Conservation (phyloP, 2,113 vertebrate species). For the Gila orcuttii region DNA sequence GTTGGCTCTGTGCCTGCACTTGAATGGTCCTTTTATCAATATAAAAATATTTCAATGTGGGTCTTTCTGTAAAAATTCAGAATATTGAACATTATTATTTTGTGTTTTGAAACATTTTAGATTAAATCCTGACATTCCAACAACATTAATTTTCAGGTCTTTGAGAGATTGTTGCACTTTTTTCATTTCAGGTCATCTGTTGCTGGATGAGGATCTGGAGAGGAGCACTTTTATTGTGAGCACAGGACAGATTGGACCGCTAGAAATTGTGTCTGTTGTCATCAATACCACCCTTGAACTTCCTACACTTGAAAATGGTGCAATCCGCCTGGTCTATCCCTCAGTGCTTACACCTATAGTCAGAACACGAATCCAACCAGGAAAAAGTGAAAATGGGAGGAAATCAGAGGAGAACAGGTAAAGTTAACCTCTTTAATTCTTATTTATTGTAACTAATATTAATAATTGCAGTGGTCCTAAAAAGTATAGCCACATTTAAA, state of each 20-base stretch:
- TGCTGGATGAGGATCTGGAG: slow-evolving; percentile 89
- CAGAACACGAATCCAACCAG: slow-evolving; percentile 62
- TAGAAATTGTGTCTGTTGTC: slow-evolving; percentile 84
- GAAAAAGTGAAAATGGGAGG: slow-evolving; percentile 81
- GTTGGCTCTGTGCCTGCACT: slow-evolving; percentile 29
- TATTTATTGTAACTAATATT: not conserved
- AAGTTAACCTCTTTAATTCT: not conserved
- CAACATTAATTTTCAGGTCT: not conserved
- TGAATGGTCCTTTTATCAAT: not conserved
- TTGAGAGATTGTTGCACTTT: not conserved
- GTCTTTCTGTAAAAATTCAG: not conserved
- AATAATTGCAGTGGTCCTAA: not conserved
- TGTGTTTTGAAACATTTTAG: not conserved
- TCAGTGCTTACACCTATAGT: slow-evolving; percentile 82
- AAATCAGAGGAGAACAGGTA: slow-evolving; percentile 87
- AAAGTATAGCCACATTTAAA: not conserved
- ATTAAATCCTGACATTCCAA: not conserved
- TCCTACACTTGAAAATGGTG: slow-evolving; percentile 85
- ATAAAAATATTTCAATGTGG: not conserved
- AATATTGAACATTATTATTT: not conserved
- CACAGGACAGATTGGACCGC: slow-evolving; percentile 82
- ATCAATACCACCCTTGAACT: slow-evolving; percentile 88
- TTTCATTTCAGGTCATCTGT: slow-evolving; percentile 84
- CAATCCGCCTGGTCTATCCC: slow-evolving; percentile 83
- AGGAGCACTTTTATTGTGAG: slow-evolving; percentile 85